Evolutionary conservation across 2,113 vertebrate genomes (phyloP), one percentile per base, ranked within the genome.

Genomic region (Procavia capensis): DNA sequence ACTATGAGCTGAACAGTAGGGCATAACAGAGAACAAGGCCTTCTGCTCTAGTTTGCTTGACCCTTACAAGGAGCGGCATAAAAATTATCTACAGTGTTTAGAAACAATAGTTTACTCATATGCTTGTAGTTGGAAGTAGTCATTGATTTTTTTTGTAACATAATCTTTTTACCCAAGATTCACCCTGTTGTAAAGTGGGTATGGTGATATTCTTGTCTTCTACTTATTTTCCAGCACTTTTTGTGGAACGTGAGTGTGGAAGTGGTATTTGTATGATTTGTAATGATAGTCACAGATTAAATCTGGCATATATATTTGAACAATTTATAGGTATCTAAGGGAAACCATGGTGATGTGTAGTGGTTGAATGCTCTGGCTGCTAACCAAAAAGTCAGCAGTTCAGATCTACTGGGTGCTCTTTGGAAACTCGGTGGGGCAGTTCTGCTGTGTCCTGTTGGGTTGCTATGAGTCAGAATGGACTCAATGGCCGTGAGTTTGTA

Each of bases 181-280:
- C 86, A 61, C 70, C 9, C 3, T 5, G 75, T 79, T 95, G 9
- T 91, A 54, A 75, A 45, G 43, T 92, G 11, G 39, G 39, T 72
- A 47, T 27, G 43, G 2, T 95, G 72, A 81, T 78, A 5, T 10
- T 78, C 1, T 70, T 70, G 54, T 39, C 54, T 74, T 90, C 41
- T 87, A 22, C 78, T 95, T 92, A 29, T 72, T 95, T 92, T 95
- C 34, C 25, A 72, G 87, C 39, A 43, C 16, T 82, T 86, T 93
- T 29, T 92, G 5, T 96, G 43, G 50, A 76, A 50, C 9, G 59
- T 63, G 54, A 86, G 20, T 81, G 16, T 89, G n/a, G 93, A 85
- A 86, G 31, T 88, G 43, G 83, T 27, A 50, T 88, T 90, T 97
- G 39, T 80, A 13, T 91, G n/a, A 61, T 4, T 17, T 57, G 41